Base-by-base conservation (phyloP, 2,888 invertebrate genomes). In the Drosophila silvestris region DNA sequence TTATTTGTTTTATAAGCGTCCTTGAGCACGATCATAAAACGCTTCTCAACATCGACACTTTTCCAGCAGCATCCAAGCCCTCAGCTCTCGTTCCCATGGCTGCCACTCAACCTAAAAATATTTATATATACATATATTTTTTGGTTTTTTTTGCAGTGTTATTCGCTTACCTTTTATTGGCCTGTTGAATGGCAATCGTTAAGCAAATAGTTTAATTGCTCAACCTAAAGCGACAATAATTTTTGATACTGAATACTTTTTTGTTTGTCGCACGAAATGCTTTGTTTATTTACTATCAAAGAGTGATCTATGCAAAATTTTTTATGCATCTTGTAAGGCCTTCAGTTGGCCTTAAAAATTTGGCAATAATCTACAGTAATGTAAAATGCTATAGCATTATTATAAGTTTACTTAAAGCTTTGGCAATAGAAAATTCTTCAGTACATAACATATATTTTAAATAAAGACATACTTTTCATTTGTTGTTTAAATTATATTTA, bases 1-100 rank as follows among this genome's bases (percentile, higher is more conserved):
- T 84, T 91, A 91, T 85, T 85, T 85, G 85, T 79, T 89, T 85
- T 91, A 77, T 79, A 79, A 74, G 73, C 85, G 85, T 89, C 85
- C 85, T 85, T 85, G 85, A 82, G 82, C 80, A 85, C 72, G 82
- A 70, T 82, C 79, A 71, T 66, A 77, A 70, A 7, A 58, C 51
- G 77, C 64, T 65, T 50, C 61, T 61, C 70, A 64, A 70, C 89
- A 60, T 81, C 85, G 85, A 87, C 90, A 91, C 91, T 85, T 85
- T 91, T 85, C 90, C 91, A 86, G 60, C 75, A 64, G 64, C 83
- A 64, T 68, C 66, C 68, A 67, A 83, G 65, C 82, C 82, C 78
- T 70, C 62, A 74, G 70, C 64, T 67, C 52, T 57, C 65, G 78
- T 91, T 85, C 85, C 85, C 85, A 85, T 84, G 90, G 70, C 79